phyloP scores from a whole-genome alignment of 1,140 invertebrate genomes.

The Copidosoma floridanum region DNA sequence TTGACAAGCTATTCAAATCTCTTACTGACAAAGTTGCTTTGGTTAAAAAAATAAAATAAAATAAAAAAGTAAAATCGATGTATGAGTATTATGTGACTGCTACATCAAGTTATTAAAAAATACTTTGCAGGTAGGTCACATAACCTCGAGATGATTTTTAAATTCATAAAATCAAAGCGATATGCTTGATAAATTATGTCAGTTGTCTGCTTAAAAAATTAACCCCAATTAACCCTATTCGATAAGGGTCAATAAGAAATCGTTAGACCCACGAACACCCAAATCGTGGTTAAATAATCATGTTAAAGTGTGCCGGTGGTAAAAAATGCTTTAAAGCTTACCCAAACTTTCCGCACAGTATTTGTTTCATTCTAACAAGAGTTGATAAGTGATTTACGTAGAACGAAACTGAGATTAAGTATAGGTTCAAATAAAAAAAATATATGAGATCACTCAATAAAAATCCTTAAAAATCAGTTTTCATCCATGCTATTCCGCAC shows the following conservation, averaged over 20 bases:
- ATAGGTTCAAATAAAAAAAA: constrained; percentile 11
- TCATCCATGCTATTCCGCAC: constrained; percentile 4
- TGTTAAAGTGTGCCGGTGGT: constrained; percentile 1
- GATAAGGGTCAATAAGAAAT: too few species aligned
- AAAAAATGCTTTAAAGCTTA: constrained; percentile 46
- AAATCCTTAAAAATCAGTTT: constrained; percentile 10
- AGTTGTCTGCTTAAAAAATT: too few species aligned
- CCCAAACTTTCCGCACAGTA: constrained; percentile 58
- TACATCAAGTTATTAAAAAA: background rate
- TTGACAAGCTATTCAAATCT: too few species aligned
- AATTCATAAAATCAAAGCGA: too few species aligned
- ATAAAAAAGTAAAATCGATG: too few species aligned
- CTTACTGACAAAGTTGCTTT: too few species aligned
- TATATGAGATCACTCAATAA: background rate
- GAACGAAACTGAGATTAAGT: too few species aligned
- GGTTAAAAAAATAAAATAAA: too few species aligned
- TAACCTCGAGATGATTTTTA: constrained; percentile 33
- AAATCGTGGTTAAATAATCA: background rate
- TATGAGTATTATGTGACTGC: too few species aligned
- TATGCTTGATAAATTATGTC: too few species aligned
- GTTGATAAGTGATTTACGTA: too few species aligned
- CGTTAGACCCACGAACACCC: constrained; percentile 12
- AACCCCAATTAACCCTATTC: too few species aligned
- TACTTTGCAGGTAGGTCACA: background rate
- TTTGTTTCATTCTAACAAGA: constrained; percentile 56